Evolutionary conservation across 2,113 vertebrate species (phyloP).

Genomic region (Cavia porcellus): DNA sequence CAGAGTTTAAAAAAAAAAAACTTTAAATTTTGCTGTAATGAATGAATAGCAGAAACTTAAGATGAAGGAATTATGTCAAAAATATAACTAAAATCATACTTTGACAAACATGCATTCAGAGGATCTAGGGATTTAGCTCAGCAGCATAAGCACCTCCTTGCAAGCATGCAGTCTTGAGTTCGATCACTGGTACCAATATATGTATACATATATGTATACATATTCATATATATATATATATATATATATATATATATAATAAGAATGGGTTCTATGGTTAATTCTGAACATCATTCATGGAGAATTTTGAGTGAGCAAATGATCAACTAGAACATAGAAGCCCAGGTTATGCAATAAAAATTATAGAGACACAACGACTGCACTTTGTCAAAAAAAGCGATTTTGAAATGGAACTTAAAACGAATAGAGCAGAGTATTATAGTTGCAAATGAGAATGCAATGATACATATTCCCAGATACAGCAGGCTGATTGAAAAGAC

Average conservation of each 20-base stretch:
- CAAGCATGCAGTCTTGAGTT: too few relatives aligned
- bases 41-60: background rate
- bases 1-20: background rate
- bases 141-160: too few relatives aligned
- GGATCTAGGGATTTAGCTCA: too few relatives aligned
- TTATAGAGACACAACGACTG: background rate
- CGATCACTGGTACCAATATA: too few relatives aligned
- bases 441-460: background rate
- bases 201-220: too few relatives aligned
- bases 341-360: background rate
- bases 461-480: background rate
- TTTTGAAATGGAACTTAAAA: background rate
- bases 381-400: background rate
- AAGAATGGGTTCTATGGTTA: background rate
- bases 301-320: background rate
- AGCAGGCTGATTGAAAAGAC: background rate
- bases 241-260: too few relatives aligned
- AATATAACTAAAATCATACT: background rate
- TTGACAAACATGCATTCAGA: too few relatives aligned
- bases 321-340: background rate
- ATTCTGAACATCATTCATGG: background rate
- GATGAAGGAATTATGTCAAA: background rate
- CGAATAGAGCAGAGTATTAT: background rate
- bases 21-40: background rate
- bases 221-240: too few relatives aligned